Conservation (phyloP, 2,113 vertebrate genomes). For the Larimichthys polyactis region DNA sequence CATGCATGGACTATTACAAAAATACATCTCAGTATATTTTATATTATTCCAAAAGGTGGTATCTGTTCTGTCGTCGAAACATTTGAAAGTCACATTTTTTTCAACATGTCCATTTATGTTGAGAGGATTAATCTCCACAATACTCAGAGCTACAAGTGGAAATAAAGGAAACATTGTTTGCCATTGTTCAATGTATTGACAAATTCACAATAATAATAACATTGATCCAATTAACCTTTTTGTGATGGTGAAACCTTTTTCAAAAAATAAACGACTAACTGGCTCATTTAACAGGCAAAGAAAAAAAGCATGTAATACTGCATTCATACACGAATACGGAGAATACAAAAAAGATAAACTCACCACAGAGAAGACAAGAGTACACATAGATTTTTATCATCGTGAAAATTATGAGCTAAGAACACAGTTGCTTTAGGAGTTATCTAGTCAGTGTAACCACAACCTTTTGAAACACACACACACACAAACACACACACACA, state of each 20-base stretch:
- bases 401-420: not conserved
- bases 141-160: slow-evolving; percentile 23
- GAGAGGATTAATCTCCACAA: slow-evolving; percentile 10
- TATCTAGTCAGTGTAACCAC: not conserved
- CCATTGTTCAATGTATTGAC: not conserved
- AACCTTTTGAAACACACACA: too few species aligned
- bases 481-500: not conserved
- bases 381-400: not conserved
- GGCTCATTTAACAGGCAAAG: not conserved
- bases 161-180: not conserved
- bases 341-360: slow-evolving; percentile 1
- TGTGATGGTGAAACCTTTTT: not conserved
- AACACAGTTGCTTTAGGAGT: not conserved
- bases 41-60: too few species aligned
- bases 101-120: not conserved
- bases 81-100: not conserved
- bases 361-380: slow-evolving; percentile 16
- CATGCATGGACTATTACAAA: slow-evolving; percentile 28
- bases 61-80: not conserved
- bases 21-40: not conserved
- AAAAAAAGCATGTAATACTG: rapidly evolving
- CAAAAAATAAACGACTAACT: not conserved
- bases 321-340: not conserved
- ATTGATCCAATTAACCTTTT: not conserved
- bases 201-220: not conserved